Evolutionary conservation across 2,113 vertebrate species (phyloP), one percentile per base, ranked within the genome.

Genomic region (Datnioides undecimradiatus): DNA sequence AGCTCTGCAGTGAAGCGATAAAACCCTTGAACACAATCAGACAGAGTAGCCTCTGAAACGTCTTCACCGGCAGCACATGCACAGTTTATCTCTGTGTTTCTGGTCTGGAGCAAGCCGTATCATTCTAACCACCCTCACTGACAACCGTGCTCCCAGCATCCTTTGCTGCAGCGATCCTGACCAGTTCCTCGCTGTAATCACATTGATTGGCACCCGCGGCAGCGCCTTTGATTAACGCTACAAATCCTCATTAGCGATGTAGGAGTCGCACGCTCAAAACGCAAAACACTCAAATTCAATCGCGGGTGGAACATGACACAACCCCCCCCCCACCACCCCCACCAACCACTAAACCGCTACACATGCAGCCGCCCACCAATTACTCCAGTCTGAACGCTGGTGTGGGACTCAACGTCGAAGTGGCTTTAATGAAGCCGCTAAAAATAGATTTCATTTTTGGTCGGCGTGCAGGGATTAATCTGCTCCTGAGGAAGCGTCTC

Each of bases 381-480:
- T 78, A 84, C 72, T 69, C 60, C 82, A 64, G 8, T 79, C 52
- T 82, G 58, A 59, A 46, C 57, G 67, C 48, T 75, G 49, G 73
- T 74, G 57, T 54, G 66, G 17, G 58, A 19, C 41, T 51, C 40
- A 19, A 64, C 55, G 2, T 6, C 36, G 58, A 73, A 65, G 59
- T 73, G 73, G 48, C 69, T 87, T 68, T 79, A 90, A 90, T 82
- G 77, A 87, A 78, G n/a, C 48, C n/a, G 7, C 82, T 86, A 83
- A 86, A 90, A 80, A 90, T 83, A 87, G 86, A 79, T 76, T 55
- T 58, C 5, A 25, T 72, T 86, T 86, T 73, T 79, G 68, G 67
- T 80, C 63, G 62, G 48, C 21, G 55, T 59, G 40, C 46, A 76
- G 70, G 59, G 67, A 74, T 80, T 76, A 31, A 68, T 84, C 45